Evolutionary conservation across 2,113 vertebrate species (phyloP).

Genomic region (Sylvietta virens): DNA sequence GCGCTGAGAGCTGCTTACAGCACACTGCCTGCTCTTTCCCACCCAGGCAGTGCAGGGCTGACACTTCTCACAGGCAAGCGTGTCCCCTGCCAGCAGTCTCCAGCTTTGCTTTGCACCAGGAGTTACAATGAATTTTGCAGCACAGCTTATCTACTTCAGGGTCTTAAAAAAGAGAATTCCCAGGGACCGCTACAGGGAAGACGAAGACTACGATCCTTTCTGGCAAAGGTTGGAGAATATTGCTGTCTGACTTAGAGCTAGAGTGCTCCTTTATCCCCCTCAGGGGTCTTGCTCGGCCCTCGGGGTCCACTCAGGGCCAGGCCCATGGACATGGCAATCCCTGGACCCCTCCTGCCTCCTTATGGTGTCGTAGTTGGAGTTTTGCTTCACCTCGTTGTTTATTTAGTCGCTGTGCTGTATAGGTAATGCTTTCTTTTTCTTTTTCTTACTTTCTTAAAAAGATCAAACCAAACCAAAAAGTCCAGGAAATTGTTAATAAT

Average conservation of each 20-base stretch:
- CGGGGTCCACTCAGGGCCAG: not conserved
- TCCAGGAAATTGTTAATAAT: not conserved
- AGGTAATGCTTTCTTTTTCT: conserved; percentile 64
- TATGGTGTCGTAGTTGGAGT: conserved; percentile 56
- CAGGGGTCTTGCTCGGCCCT: conserved; percentile 34
- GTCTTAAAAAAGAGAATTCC: conserved; percentile 74
- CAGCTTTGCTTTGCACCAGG: conserved; percentile 4
- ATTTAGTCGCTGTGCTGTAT: conserved; percentile 62
- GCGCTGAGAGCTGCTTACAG: not conserved
- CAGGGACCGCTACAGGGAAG: conserved; percentile 58
- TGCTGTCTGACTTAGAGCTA: conserved; percentile 69
- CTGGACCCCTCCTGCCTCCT: conserved; percentile 63
- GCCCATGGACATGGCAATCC: not conserved
- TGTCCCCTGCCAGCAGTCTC: not conserved
- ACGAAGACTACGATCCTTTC: conserved; percentile 89
- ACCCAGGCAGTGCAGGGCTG: not conserved
- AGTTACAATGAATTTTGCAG: conserved; percentile 86
- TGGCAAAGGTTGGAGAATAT: conserved; percentile 88
- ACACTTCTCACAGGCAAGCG: not conserved
- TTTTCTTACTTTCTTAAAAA: not conserved
- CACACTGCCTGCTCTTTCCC: not conserved
- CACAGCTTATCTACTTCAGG: conserved; percentile 83
- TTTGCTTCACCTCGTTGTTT: conserved; percentile 67
- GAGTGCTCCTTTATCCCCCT: conserved; percentile 29
- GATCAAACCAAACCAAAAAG: not conserved